phyloP scores from a whole-genome alignment of 2,797 vertebrate species.

The Enteromius unitaeniatus region DNA sequence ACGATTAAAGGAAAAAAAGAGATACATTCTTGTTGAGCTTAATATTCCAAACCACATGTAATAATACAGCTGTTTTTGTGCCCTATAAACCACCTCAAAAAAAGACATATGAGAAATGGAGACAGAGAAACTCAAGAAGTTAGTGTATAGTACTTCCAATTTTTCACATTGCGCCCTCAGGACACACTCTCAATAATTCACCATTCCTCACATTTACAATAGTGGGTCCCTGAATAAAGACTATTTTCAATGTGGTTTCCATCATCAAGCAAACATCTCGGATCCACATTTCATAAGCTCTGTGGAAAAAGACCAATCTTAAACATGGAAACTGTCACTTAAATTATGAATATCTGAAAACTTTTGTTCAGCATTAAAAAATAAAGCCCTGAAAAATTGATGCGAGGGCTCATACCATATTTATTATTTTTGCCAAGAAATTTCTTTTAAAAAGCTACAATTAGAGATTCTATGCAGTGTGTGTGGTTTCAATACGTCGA shows the following conservation, averaged over 20 bases:
- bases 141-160: conserved; percentile 52
- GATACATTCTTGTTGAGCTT: conserved; percentile 67
- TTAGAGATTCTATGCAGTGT: conserved; percentile 56
- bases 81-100: conserved; percentile 56
- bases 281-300: conserved; percentile 57
- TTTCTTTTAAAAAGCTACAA: conserved; percentile 67
- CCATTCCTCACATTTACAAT: conserved; percentile 59
- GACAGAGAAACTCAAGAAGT: conserved; percentile 30
- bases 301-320: conserved; percentile 63
- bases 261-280: conserved; percentile 62
- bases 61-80: conserved; percentile 46
- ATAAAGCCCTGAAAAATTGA: conserved; percentile 78
- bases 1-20: conserved; percentile 56
- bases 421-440: conserved; percentile 68
- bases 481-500: background rate
- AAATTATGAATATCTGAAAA: conserved; percentile 80
- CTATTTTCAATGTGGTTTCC: conserved; percentile 59
- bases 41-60: conserved; percentile 52
- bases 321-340: conserved; percentile 74
- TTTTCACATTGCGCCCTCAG: conserved; percentile 53
- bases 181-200: conserved; percentile 58
- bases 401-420: conserved; percentile 72
- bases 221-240: conserved; percentile 54
- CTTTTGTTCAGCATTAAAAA: conserved; percentile 82
- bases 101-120: conserved; percentile 42